Conservation (phyloP, 2,113 vertebrate genomes). For the Corythornis vintsioides region DNA sequence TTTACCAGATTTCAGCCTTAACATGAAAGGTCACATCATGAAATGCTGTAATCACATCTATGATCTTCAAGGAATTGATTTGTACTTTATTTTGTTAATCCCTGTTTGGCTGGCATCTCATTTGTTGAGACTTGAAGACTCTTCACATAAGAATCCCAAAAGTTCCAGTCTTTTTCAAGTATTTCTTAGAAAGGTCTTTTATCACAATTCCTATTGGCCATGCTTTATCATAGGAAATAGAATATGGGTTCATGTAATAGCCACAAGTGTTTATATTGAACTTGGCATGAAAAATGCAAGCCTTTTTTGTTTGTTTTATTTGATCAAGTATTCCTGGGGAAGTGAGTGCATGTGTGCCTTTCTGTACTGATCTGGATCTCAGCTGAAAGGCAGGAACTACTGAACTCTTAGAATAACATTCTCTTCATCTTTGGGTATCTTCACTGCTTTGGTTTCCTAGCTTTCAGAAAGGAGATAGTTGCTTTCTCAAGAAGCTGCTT, state of each 20-base stretch:
- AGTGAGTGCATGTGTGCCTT: conserved; percentile 46
- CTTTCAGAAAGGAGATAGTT: not conserved
- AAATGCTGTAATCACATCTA: not conserved
- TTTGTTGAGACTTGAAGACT: not conserved
- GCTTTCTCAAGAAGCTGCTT: not conserved
- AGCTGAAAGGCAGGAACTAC: conserved; percentile 50
- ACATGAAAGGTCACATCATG: not conserved
- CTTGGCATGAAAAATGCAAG: conserved; percentile 56
- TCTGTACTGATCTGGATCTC: conserved; percentile 32
- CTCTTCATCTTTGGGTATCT: not conserved
- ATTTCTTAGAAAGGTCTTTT: conserved; percentile 24
- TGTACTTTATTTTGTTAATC: not conserved
- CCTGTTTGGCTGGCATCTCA: not conserved
- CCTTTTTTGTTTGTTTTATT: conserved; percentile 59
- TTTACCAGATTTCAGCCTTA: too few relatives aligned
- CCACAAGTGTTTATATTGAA: conserved; percentile 60
- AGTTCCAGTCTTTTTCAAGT: not conserved
- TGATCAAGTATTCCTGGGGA: conserved; percentile 65
- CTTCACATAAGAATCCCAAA: not conserved
- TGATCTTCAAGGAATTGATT: not conserved
- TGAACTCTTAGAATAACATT: conserved; percentile 25
- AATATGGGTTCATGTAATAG: conserved; percentile 55
- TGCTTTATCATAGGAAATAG: conserved; percentile 65
- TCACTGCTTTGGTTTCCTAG: not conserved
- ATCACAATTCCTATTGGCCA: conserved; percentile 22